These are phyloP conservation scores for Microdon myrmicae DNA, from an alignment of 2,888 invertebrate species.

Conservation along the genomic window DNA sequence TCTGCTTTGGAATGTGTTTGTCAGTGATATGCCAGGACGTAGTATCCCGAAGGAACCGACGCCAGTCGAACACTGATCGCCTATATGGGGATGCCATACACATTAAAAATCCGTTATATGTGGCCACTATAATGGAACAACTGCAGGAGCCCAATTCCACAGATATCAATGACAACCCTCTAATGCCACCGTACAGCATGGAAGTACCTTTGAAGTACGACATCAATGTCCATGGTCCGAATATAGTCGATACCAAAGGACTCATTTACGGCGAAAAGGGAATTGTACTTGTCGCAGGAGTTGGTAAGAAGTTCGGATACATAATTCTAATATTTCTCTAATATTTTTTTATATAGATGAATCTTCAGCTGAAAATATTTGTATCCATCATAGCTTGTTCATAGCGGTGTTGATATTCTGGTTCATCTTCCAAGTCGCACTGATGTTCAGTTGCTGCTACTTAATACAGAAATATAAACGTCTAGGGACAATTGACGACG, in stretches of 20 bases:
- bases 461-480: constrained; percentile 70
- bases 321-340: not conserved
- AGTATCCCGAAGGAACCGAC: constrained; percentile 18
- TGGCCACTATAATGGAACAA: constrained; percentile 61
- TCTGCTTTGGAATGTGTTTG: constrained; percentile 78
- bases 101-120: constrained; percentile 62
- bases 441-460: constrained; percentile 70
- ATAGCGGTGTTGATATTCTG: constrained; percentile 74
- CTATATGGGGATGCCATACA: constrained; percentile 52
- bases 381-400: constrained; percentile 74
- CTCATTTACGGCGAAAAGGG: constrained; percentile 73
- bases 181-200: constrained; percentile 45
- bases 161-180: constrained; percentile 1
- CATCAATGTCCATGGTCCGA: constrained; percentile 72
- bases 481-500: constrained; percentile 67
- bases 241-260: constrained; percentile 67
- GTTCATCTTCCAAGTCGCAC: constrained; percentile 70
- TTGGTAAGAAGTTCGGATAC: constrained; percentile 64
- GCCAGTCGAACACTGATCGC: constrained; percentile 28
- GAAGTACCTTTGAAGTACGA: constrained; percentile 70
- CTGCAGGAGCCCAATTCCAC: constrained; percentile 7
- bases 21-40: constrained; percentile 70
- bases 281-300: constrained; percentile 70
- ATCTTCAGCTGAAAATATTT: constrained; percentile 65
- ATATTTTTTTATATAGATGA: constrained; percentile 54